A percentile compares a stretch with the other conserved stretches of the same genome.
Evolutionary conservation across 2,113 vertebrate species (phyloP).

Genomic region (Mormyrus iriodes): DNA sequence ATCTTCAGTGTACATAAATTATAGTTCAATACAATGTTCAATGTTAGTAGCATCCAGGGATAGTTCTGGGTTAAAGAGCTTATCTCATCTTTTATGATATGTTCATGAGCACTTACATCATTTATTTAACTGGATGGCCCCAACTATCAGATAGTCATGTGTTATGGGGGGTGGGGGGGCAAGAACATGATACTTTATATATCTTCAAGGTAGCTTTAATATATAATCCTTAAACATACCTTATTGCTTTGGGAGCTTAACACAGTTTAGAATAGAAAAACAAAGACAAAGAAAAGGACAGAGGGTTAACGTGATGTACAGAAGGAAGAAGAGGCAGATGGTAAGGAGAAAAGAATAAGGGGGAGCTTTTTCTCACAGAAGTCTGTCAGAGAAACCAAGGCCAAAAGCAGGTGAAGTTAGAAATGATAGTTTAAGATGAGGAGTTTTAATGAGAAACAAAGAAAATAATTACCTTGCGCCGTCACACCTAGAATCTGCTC

Average conservation of each 20-base stretch:
- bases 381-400: background rate
- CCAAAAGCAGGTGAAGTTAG: background rate
- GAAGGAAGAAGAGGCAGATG: background rate
- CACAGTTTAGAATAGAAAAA: background rate
- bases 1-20: background rate
- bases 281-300: background rate
- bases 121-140: background rate
- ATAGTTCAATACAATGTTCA: background rate
- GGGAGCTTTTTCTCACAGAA: background rate
- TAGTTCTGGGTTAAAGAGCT: background rate
- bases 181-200: background rate
- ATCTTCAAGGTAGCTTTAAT: background rate
- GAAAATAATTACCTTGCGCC: conserved; percentile 2
- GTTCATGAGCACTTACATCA: background rate
- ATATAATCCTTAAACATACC: background rate
- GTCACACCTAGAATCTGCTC: background rate
- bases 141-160: background rate
- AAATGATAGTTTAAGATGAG: background rate
- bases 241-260: background rate
- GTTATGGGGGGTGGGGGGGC: background rate
- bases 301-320: background rate
- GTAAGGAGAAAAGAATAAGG: background rate
- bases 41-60: background rate
- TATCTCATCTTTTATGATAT: background rate
- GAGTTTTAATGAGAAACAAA: conserved; percentile 15